Percentiles rank a stretch among this genome's conserved stretches.
phyloP scores from a whole-genome alignment of 2,888 invertebrate species.

The Scaeva pyrastri region DNA sequence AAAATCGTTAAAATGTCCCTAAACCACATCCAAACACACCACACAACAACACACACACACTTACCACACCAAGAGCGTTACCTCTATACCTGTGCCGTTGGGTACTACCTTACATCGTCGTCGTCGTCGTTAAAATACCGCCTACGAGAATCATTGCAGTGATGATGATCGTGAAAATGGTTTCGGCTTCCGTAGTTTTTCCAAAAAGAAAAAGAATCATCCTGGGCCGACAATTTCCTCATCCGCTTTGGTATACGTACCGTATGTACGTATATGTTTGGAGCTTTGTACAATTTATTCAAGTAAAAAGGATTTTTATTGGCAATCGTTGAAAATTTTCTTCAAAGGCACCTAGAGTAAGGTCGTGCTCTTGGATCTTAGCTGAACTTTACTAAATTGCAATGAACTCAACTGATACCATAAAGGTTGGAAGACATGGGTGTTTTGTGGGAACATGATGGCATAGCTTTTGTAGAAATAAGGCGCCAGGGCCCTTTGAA shows the following conservation, averaged over 20 bases:
- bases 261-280: no score
- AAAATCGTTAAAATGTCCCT: conserved; percentile 30
- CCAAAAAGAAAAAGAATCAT: no score
- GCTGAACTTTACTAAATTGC: conserved; percentile 62
- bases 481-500: no score
- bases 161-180: conserved; percentile 72
- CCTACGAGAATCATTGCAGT: conserved; percentile 69
- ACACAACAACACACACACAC: not conserved
- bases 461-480: not conserved
- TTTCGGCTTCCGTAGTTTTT: conserved; percentile 64
- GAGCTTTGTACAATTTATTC: conserved; percentile 74
- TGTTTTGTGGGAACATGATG: not conserved
- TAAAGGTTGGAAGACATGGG: not conserved
- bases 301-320: conserved; percentile 72
- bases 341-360: not conserved
- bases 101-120: no score
- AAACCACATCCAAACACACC: conserved; percentile 28
- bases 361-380: conserved; percentile 49
- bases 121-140: conserved; percentile 51
- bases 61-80: not conserved
- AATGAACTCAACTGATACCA: conserved; percentile 8
- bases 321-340: conserved; percentile 67
- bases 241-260: no score
- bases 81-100: conserved; percentile 16
- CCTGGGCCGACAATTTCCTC: no score